Base-by-base conservation (phyloP, 2,888 invertebrate species). In the Drosophila mimetica region DNA sequence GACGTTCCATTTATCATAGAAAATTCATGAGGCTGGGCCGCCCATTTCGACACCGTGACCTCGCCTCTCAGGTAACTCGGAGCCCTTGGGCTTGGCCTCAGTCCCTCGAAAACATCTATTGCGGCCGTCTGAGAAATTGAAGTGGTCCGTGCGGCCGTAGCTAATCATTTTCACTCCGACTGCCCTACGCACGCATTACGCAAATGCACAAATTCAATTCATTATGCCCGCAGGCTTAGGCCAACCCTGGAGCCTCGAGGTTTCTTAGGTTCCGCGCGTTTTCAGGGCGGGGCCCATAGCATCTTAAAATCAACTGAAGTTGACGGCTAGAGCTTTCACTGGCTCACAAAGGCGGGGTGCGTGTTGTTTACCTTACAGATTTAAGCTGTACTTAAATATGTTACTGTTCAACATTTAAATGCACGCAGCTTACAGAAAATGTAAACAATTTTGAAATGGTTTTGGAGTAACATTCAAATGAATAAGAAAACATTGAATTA, bases 1-100 rank as follows among this genome's bases (percentile, higher is more conserved):
- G 75, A 80, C 76, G 79, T 70, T 77, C 65, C 78, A 85, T 84
- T 79, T 80, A 84, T 84, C 79, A 84, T 85, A 75, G 61, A 71
- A 80, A 77, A 84, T 84, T 82, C 85, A 84, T 85, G 85, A 77
- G 77, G 65, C 81, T 76, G 77, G 20, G 44, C 14, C 30, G 20
- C 9, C 36, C 61, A 64, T 61, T 64, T 52, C 64, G 61, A 64
- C 64, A 64, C 42, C 18, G 63, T 44, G 60, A 60, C 50, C 63
- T 50, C 64, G 37, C 34, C 50, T 36, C 60, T 18, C 61, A 61
- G 57, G 60, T 44, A 36, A 60, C 11, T 25, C 25, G 14, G 16
- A 32, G 63, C 60, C 63, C 63, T 63, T 63, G 63, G 42, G 44
- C 60, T 37, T 16, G 64, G 51, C 61, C 52, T 13, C 30, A 9